Percentiles rank a stretch among this genome's conserved stretches.
Conservation (phyloP, 1,140 invertebrate genomes). For the Teleogryllus occipitalis region DNA sequence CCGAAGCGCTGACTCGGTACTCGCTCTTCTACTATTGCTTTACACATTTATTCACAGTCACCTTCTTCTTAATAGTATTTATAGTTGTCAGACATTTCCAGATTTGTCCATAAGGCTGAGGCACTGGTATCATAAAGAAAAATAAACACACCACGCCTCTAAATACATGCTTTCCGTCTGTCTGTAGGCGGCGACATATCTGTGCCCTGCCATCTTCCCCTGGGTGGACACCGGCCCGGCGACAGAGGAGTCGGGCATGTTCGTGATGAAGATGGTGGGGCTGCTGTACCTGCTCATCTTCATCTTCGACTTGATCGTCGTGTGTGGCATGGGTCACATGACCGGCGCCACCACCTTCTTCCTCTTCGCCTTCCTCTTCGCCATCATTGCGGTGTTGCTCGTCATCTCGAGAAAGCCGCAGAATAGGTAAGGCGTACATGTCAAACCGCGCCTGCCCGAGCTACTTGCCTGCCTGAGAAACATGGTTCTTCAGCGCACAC, state of each 20-base stretch:
- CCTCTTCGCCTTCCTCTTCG: conserved; percentile 60
- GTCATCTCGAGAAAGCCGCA: conserved; percentile 84
- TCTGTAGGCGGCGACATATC: conserved; percentile 61
- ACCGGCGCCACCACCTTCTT: conserved; percentile 59
- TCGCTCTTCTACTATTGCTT: no score
- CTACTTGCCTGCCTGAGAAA: no score
- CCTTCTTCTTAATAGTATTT: neutral
- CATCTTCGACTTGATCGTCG: conserved; percentile 74
- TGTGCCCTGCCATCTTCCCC: conserved; percentile 77
- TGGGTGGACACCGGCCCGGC: conserved; percentile 81
- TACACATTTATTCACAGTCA: no score
- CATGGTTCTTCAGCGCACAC: no score
- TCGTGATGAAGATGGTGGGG: conserved; percentile 80
- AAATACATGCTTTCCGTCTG: conserved; percentile 10
- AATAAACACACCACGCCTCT: neutral
- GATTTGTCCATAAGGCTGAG: neutral
- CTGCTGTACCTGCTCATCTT: conserved; percentile 72
- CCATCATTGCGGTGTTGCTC: conserved; percentile 67
- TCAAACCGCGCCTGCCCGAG: no score
- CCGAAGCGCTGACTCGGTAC: no score
- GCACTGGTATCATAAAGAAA: neutral
- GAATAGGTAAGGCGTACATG: conserved; percentile 73
- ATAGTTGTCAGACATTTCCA: neutral
- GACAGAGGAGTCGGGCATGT: conserved; percentile 59
- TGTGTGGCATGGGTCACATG: conserved; percentile 59